A percentile compares a stretch with the other conserved stretches of the same genome.
These are phyloP conservation scores for Ailurus styani DNA, from an alignment of 2,113 vertebrate species.

Conservation along the genomic window DNA sequence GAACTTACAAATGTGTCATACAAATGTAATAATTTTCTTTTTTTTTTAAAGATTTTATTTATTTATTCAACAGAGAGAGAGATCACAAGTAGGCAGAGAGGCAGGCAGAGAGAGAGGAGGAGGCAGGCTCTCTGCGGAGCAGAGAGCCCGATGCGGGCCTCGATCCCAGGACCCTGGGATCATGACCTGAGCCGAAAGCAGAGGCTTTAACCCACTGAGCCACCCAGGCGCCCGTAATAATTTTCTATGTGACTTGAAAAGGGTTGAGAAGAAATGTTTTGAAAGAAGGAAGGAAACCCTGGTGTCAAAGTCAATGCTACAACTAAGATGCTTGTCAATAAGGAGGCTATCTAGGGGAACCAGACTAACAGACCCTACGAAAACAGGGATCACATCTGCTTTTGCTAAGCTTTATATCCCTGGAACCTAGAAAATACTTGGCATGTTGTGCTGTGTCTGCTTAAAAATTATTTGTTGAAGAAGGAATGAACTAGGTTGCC, in stretches of 20 bases:
- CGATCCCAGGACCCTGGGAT: too few relatives aligned
- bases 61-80: too few relatives aligned
- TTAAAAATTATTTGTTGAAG: slow-evolving; percentile 1
- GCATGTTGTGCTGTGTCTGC: neutral
- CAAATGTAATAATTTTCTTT: neutral
- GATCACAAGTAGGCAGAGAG: too few relatives aligned
- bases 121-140: too few relatives aligned
- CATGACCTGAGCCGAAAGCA: too few relatives aligned
- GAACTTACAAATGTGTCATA: neutral
- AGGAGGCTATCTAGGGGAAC: neutral
- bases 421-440: neutral
- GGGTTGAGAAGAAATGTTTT: neutral
- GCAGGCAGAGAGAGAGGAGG: too few relatives aligned
- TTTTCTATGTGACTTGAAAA: slow-evolving; percentile 14
- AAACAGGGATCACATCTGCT: neutral
- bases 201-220: too few relatives aligned
- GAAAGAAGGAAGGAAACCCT: neutral
- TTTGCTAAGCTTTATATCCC: neutral
- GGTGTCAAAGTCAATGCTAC: neutral
- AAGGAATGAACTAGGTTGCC: neutral
- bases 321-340: neutral
- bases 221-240: too few relatives aligned
- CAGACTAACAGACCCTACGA: neutral
- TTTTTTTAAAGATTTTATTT: too few relatives aligned
- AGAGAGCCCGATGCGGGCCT: too few relatives aligned